Base-by-base conservation (phyloP, 30 jellyfish, hydroid and myxozoan species). In the Clytia hemisphaerica region DNA sequence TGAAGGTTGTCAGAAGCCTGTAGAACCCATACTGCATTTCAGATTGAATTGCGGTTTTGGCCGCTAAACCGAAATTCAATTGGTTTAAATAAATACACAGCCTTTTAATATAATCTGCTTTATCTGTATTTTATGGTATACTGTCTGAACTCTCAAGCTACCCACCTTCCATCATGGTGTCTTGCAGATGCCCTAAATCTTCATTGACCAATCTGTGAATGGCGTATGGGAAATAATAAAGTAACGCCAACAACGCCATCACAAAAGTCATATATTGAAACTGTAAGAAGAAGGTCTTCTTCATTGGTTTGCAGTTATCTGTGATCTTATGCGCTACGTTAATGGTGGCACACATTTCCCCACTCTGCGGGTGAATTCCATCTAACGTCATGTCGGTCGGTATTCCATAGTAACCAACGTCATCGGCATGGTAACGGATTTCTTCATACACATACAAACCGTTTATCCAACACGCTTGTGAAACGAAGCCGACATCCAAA, bases 391-490 rank as follows among this genome's bases (percentile, higher is more conserved):
- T 37, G 18, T 61, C 64, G n/a, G 19, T 27, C 12, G 75, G 75
- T 61, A 61, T 61, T 16, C 75, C 75, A 30, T 61, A 61, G 36
- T 29, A 61, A 3, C 75, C 75, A 4, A 61, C 61, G 24, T 61
- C 75, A 37, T 61, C 36, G n/a, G 61, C 61, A 61, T 61, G 75
- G 21, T 32, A 61, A 3, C 75, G 63, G 70, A 61, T 61, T 61
- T 61, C 62, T 19, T 61, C 61, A 25, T 22, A 61, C 7, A 61
- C 61, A 63, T 61, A 61, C 30, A 61, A 37, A 19, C 75, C 75
- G 61, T 61, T 61, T 21, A 61, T 61, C 75, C 75, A 61, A 19
- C 75, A 61, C 36, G 75, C 75, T 16, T 27, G 29, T 6, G 61
- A 15, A 15, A 37, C 75, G 62, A 61, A 61, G 6, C 33, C 64